Conservation (phyloP, 2,113 vertebrate species). For the Thomomys bottae region DNA sequence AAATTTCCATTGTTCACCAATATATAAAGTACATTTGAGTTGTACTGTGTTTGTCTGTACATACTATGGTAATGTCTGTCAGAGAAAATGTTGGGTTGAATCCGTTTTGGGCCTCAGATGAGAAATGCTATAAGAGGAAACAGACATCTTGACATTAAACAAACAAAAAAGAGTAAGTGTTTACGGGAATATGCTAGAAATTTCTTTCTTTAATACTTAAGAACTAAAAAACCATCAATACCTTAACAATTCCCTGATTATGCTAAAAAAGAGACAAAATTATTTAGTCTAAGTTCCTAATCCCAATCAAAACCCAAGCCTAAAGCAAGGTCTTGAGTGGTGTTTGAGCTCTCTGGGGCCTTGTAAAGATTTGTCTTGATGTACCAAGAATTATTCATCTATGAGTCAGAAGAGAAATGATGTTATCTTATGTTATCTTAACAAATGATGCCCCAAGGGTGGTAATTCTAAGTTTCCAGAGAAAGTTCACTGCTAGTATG, state of each 20-base stretch:
- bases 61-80: background rate
- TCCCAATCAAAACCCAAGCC: background rate
- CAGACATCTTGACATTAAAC: background rate
- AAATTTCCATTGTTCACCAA: background rate
- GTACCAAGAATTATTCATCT: background rate
- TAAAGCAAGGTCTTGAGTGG: background rate
- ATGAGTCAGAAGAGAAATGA: background rate
- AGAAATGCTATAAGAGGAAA: background rate
- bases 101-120: background rate
- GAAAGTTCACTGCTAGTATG: background rate
- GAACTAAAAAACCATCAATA: background rate
- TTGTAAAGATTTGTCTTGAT: background rate
- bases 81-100: background rate
- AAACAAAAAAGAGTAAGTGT: background rate
- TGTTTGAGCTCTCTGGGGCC: background rate
- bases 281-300: background rate
- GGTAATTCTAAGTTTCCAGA: background rate
- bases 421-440: background rate
- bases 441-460: background rate
- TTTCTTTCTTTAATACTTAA: background rate
- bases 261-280: background rate
- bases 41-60: background rate
- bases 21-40: background rate
- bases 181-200: slow-evolving; percentile 2
- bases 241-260: background rate